Evolutionary conservation across 2,888 invertebrate genomes (phyloP), one percentile per base, ranked within the genome.

Genomic region (Drosophila neotestacea): DNA sequence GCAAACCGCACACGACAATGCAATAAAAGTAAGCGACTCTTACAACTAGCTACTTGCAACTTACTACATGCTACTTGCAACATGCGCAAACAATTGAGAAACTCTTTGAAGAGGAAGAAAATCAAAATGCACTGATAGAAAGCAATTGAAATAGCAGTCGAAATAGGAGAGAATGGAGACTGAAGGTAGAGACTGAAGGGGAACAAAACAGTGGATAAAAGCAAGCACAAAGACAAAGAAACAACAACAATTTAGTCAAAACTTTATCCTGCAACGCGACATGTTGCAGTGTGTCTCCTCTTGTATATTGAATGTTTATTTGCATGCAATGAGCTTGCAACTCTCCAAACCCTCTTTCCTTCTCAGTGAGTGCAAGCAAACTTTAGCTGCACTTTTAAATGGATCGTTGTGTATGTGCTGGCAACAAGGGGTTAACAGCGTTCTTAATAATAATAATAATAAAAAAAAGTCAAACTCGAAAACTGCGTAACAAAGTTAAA

Each of bases 111-210:
- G 81, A 28, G 38, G 16, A 81, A 81, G 70, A 84, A 86, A 86
- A 88, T 88, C 87, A 86, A 85, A 85, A 81, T 85, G 81, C 84
- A 84, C 73, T 88, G 85, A 85, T 88, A 88, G 74, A 88, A 83
- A 84, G 68, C 85, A 85, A 88, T 88, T 79, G 76, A 81, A 70
- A 59, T 62, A 46, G 27, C 11, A 56, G 22, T 42, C 13, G 60
- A 51, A n/a, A 55, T 46, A 46, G 11, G 13, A 5, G 6, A 5
- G 13, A 27, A 13, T 7, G 38, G 36, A 34, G 39, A 9, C 13
- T 47, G 32, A 34, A 22, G 34, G 10, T 2, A 10, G 32, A 16
- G 6, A n/a, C 2, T 1, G 22, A 16, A 16, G 6, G 27, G 4
- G 27, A 10, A 22, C 4, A 16, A 28, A 1, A 30, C 13, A 6